Conservation (phyloP, 2,797 vertebrate species). For the Xenentodon cancila region DNA sequence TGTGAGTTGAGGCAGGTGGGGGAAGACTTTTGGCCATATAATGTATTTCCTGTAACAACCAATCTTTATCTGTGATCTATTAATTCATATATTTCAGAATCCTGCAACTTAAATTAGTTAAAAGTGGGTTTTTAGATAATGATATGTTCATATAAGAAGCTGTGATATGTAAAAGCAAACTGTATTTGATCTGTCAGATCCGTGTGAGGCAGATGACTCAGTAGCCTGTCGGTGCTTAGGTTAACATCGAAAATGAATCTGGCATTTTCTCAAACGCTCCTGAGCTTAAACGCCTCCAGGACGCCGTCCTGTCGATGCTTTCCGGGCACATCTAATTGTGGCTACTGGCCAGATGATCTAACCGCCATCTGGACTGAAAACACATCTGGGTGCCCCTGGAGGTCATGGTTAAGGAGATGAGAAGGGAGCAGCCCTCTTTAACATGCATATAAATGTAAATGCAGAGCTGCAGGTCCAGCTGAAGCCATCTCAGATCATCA, state of each 20-base stretch:
- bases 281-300: background rate
- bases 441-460: background rate
- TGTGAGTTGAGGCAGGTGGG: too few relatives aligned
- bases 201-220: too few relatives aligned
- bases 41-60: too few relatives aligned
- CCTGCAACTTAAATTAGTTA: too few relatives aligned
- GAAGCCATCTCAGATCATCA: background rate
- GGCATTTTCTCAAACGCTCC: background rate
- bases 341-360: background rate
- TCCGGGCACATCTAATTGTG: background rate
- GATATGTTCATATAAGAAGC: too few relatives aligned
- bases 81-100: too few relatives aligned
- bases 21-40: too few relatives aligned
- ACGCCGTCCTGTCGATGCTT: background rate
- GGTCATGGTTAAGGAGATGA: background rate
- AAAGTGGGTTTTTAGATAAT: too few relatives aligned
- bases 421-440: background rate
- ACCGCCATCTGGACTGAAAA: constrained; percentile 1
- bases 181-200: too few relatives aligned
- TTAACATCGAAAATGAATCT: background rate
- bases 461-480: background rate
- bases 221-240: too few relatives aligned
- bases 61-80: too few relatives aligned
- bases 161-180: too few relatives aligned
- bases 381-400: background rate